Base-by-base conservation (phyloP, 2,888 invertebrate species). In the Leucoptera coffeella region DNA sequence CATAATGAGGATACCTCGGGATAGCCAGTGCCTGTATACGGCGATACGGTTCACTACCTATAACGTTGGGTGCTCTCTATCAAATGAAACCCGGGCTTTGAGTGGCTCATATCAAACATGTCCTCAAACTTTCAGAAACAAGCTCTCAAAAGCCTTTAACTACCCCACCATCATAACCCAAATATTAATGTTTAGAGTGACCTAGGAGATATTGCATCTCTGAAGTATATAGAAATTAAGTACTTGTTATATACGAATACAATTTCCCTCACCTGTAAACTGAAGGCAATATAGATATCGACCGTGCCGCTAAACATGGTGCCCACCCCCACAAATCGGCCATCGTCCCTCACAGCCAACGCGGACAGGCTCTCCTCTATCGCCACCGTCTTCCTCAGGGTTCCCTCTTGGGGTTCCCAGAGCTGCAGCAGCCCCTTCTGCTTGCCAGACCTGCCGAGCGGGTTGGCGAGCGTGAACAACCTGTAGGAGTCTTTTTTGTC, bases 241-340 rank as follows among this genome's bases (percentile, higher is more conserved):
- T n/a, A n/a, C n/a, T n/a, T n/a, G n/a, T n/a, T n/a, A n/a, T n/a
- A n/a, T n/a, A n/a, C n/a, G n/a, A n/a, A n/a, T n/a, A n/a, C 1
- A 1, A 12, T 3, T 10, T 20, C 9, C 1, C 38, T 36, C 38
- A 84, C 85, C 76, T 92, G 89, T 43, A 96, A 74, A 61, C 89
- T 95, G 56, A 92, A 95, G 23, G 91, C 86, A 36, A 92, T 78
- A 46, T 89, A 90, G 38, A 96, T 85, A 36, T 87, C 82, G 9
- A 96, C 88, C 40, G 86, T 88, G 25, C 95, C 95, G 30, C 85
- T 85, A 46, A 87, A 87, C 87, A 95, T 93, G 21, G 92, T 92
- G 6, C 95, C 96, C 10, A 92, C 80, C 29, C 90, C 92, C 2
- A 95, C 77, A 60, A 89, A 97, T 31, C 87, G 73, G 0, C 96